Base-by-base conservation (phyloP, 2,113 vertebrate genomes). In the Synodontis membranacea region DNA sequence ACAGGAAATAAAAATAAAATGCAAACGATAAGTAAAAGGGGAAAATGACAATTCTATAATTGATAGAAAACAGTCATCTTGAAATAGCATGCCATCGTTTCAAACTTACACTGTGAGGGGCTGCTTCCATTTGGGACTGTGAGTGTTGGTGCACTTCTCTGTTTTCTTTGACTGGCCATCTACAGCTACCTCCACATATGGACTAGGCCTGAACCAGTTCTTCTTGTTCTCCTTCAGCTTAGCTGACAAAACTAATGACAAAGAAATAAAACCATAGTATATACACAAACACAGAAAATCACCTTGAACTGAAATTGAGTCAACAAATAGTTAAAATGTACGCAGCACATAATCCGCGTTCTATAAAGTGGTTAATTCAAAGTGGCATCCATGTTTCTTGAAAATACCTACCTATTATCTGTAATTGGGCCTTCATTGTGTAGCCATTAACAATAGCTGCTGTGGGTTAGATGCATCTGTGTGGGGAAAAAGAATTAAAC, bases 181-280 rank as follows among this genome's bases (percentile, higher is more conserved):
- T 88, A 99, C 98, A 44, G 95, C 93, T 58, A 99, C 96, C 94
- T 99, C 98, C 84, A 99, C 98, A 15, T 99, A 99, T 5, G 98
- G 97, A 94, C 97, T 99, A 83, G 98, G 98, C 91, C 97, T 97
- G 91, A 99, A 99, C 98, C 98, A 99, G 91, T 98, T 99, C 93
- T 98, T 99, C 93, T 97, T 96, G 93, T 96, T 99, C 93, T 99
- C 98, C 91, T 97, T 99, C 80, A 99, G 95, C 92, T 99, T 99
- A 83, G 98, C 98, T 85, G 97, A 99, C 89, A 99, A 96, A 84
- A 99, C 98, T 99, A 86, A 88, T 87, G 76, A 88, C 89, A 88
- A 23, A 82, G 0, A 86, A 28, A 68, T 44, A 37, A 50, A 86
- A 52, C 31, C 78, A 86, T 56, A 70, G 31, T n/a, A 31, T 84